Base-by-base conservation (phyloP, 2,888 invertebrate genomes). In the Epistrophe eligans region DNA sequence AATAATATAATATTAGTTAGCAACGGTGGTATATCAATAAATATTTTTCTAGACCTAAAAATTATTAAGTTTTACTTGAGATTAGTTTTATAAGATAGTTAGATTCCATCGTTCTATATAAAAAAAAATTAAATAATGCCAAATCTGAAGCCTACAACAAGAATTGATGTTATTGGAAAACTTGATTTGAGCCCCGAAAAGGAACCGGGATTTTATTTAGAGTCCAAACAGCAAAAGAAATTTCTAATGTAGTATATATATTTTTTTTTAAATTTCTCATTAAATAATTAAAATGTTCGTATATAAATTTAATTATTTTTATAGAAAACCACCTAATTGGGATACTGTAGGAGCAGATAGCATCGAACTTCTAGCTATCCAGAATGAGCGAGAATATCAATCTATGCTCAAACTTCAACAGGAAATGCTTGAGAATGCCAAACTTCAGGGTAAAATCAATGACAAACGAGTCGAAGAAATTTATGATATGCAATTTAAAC, bases 271-370 rank as follows among this genome's bases (percentile, higher is more conserved):
- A 28, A 32, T 32, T 6, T 32, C 7, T 32, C 32, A 32, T 32
- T 32, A 6, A 7, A 4, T 32, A 4, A 32, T 32, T 32, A 32
- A 32, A 32, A 32, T n/a, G n/a, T n/a, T n/a, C n/a, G n/a, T 24
- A 24, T 24, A 2, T 24, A 24, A 32, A 32, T 32, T 32, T 4
- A 32, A 32, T 32, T 3, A 4, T 32, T 32, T 32, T 7, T 32
- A 24, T 24, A 32, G 93, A 0, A 93, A 92, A 52, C 90, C 92
- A 0, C 92, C 93, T 2, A 91, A 91, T 60, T 93, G 92, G 93
- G 93, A 93, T 79, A 90, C 91, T 4, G 90, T 92, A 0, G 91
- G 92, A 0, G 92, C 15, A 32, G 76, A 92, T 70, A 91, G 91
- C 3, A 89, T 93, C 38, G 92, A 93, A 87, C 88, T 92, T 71